phyloP scores from a whole-genome alignment of 2,113 vertebrate genomes.

The Melospiza georgiana region DNA sequence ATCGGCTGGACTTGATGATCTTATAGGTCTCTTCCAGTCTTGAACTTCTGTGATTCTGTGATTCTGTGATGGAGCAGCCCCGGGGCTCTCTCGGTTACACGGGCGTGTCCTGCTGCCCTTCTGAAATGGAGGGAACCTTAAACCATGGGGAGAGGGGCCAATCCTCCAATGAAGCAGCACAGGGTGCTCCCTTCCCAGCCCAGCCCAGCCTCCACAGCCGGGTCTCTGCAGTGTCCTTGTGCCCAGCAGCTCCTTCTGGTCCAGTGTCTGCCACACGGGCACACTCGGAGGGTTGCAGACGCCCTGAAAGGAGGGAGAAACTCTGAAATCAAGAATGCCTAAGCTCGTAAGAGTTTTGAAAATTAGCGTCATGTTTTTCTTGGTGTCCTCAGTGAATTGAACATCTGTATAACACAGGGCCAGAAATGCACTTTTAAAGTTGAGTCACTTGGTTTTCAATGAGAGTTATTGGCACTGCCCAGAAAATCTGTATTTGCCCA shows the following conservation, averaged over 20 bases:
- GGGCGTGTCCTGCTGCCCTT: background rate
- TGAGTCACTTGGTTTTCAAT: background rate
- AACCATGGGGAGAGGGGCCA: background rate
- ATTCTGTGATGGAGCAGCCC: background rate
- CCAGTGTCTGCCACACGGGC: background rate
- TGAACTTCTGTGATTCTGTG: too few relatives aligned
- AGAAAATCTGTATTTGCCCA: background rate
- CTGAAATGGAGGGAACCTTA: background rate
- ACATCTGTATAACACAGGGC: background rate
- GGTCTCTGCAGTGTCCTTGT: background rate
- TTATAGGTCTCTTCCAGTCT: too few relatives aligned
- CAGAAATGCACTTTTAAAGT: background rate
- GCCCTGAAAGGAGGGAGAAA: background rate
- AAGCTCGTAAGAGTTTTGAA: background rate
- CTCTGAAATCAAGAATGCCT: background rate
- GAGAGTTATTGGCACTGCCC: background rate
- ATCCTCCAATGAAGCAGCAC: background rate
- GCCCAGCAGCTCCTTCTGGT: background rate
- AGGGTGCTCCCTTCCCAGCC: background rate
- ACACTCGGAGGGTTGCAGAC: background rate
- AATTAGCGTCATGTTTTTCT: background rate
- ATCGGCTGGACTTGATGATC: too few relatives aligned
- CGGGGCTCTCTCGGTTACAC: background rate
- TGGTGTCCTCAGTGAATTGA: background rate
- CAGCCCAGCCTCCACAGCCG: background rate